These are phyloP conservation scores for Lethrus apterus DNA, from an alignment of 1,140 invertebrate genomes.

Conservation along the genomic window DNA sequence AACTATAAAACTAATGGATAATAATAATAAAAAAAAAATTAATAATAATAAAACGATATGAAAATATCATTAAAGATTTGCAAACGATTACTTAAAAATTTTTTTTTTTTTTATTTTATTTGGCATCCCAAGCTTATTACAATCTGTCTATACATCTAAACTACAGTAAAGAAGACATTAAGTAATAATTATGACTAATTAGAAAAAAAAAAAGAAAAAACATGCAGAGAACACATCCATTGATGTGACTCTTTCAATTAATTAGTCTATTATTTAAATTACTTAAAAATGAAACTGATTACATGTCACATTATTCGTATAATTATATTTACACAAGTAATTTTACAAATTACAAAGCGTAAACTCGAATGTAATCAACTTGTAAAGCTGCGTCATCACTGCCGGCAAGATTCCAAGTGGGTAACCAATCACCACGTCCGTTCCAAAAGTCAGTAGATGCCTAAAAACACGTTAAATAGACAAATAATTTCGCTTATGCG, in stretches of 20 bases:
- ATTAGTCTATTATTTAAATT: too few species aligned
- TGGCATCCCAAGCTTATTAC: too few species aligned
- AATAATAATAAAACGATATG: too few species aligned
- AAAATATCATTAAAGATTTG: too few species aligned
- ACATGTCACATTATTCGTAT: not conserved
- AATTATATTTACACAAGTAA: not conserved
- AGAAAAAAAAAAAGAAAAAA: too few species aligned
- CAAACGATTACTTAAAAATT: not conserved
- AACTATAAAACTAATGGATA: too few species aligned
- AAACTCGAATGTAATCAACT: slow-evolving; percentile 20
- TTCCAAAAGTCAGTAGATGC: slow-evolving; percentile 19
- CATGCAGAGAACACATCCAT: too few species aligned
- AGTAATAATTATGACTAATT: too few species aligned
- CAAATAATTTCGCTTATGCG: not conserved
- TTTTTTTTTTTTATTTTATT: not conserved
- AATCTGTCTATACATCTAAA: too few species aligned
- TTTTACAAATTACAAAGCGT: slow-evolving; percentile 35
- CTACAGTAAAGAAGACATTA: too few species aligned
- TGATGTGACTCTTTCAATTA: too few species aligned
- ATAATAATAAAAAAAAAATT: too few species aligned
- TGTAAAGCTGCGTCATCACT: slow-evolving; percentile 16
- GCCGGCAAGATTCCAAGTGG: slow-evolving; percentile 12
- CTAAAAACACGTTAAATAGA: slow-evolving; percentile 10
- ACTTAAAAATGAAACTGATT: not conserved
- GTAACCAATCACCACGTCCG: slow-evolving; percentile 16